phyloP scores from a whole-genome alignment of 1,140 invertebrate species.

The Holotrichia oblita region DNA sequence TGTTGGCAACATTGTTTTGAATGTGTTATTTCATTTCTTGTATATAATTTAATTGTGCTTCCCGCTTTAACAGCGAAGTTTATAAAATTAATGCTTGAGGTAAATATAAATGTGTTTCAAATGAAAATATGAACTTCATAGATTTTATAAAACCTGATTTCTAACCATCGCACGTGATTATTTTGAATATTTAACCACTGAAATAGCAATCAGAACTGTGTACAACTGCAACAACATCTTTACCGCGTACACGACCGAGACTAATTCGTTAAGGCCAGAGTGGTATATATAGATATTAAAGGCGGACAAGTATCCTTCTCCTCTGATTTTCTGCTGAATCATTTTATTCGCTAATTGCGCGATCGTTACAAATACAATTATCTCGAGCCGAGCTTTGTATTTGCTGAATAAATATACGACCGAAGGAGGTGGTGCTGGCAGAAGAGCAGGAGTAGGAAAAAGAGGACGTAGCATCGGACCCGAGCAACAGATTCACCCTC shows the following conservation, averaged over 20 bases:
- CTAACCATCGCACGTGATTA: too few species aligned
- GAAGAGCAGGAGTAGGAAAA: background rate
- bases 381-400: slow-evolving; percentile 55
- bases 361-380: slow-evolving; percentile 60
- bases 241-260: background rate
- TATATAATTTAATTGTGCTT: too few species aligned
- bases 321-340: slow-evolving; percentile 55
- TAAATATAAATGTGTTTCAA: too few species aligned
- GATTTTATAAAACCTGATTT: too few species aligned
- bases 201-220: too few species aligned
- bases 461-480: background rate
- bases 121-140: too few species aligned
- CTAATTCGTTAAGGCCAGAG: background rate
- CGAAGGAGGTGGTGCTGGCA: background rate
- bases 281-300: slow-evolving; percentile 49
- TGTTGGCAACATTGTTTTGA: too few species aligned
- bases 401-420: slow-evolving; percentile 56
- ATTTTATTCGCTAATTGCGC: slow-evolving; percentile 57
- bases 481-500: slow-evolving; percentile 26
- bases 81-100: too few species aligned
- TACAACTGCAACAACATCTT: background rate
- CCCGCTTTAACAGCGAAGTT: too few species aligned
- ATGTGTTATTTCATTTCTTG: too few species aligned
- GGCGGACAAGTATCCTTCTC: slow-evolving; percentile 49
- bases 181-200: too few species aligned